phyloP scores from a whole-genome alignment of 2,113 vertebrate species.

The Papio anubis region DNA sequence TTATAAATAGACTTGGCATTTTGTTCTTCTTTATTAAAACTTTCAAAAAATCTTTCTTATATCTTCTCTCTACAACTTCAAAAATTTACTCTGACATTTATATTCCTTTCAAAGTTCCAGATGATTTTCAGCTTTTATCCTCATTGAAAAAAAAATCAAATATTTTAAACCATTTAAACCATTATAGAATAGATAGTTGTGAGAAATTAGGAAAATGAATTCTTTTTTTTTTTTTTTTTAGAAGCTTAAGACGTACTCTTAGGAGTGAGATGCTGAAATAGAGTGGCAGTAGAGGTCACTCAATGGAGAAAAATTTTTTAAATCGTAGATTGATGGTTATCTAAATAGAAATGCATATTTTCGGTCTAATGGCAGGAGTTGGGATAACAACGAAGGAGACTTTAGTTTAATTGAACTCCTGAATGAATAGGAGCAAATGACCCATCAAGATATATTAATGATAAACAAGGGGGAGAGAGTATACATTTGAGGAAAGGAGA shows the following conservation, averaged over 20 bases:
- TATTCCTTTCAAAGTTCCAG: not conserved
- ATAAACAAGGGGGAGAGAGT: not conserved
- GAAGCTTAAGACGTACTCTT: not conserved
- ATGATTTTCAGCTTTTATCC: not conserved
- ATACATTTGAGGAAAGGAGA: not conserved
- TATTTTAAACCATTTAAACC: not conserved
- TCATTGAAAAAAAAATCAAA: not conserved
- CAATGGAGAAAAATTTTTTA: not conserved
- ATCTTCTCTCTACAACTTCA: not conserved
- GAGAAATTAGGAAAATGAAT: not conserved
- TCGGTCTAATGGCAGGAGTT: not conserved
- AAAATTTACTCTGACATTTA: slow-evolving; percentile 28
- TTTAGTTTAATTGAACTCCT: not conserved
- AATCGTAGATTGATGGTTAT: not conserved
- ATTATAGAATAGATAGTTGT: not conserved
- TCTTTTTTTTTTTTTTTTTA: not conserved
- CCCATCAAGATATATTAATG: not conserved
- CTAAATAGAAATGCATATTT: not conserved
- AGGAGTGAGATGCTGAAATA: not conserved
- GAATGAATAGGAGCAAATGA: not conserved
- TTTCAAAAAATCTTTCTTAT: not conserved
- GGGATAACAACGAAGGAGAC: not conserved
- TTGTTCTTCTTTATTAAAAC: not conserved
- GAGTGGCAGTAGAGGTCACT: not conserved
- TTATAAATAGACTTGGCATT: not conserved